phyloP scores from a whole-genome alignment of 2,888 invertebrate genomes.

The Colletes collaris region DNA sequence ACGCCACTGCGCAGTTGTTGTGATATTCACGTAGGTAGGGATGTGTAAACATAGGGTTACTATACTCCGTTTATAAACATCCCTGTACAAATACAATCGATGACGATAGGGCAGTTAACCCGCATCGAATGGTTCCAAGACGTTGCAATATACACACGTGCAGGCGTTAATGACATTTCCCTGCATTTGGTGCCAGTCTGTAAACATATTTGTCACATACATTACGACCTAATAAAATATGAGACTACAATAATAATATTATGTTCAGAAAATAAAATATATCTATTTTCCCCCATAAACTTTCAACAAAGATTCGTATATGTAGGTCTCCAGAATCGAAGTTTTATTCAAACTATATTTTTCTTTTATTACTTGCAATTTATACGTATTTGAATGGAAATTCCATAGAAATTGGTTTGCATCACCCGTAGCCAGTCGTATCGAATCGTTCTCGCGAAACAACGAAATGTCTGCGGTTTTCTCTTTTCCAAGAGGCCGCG shows the following conservation, averaged over 20 bases:
- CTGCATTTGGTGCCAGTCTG: constrained; percentile 46
- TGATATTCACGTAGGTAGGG: too few relatives aligned
- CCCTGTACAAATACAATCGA: constrained; percentile 38
- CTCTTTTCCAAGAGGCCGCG: not conserved
- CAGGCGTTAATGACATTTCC: constrained; percentile 53
- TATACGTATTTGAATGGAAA: too few relatives aligned
- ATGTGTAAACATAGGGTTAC: not conserved
- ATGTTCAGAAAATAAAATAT: too few relatives aligned
- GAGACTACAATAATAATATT: too few relatives aligned
- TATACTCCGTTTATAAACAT: constrained; percentile 22
- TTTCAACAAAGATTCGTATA: too few relatives aligned
- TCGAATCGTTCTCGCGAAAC: not conserved
- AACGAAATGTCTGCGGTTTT: not conserved
- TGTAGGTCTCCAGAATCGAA: too few relatives aligned
- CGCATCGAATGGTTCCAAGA: constrained; percentile 38
- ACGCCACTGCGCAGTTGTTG: too few relatives aligned
- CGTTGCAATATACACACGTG: constrained; percentile 13
- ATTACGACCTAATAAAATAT: too few relatives aligned
- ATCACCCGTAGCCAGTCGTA: not conserved
- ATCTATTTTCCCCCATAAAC: too few relatives aligned
- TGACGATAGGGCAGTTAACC: constrained; percentile 23
- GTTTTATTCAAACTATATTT: too few relatives aligned
- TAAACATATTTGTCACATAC: constrained; percentile 42
- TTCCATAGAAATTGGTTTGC: too few relatives aligned
- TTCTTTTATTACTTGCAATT: too few relatives aligned